Conservation (phyloP, 2,113 vertebrate genomes). For the Lagopus muta region DNA sequence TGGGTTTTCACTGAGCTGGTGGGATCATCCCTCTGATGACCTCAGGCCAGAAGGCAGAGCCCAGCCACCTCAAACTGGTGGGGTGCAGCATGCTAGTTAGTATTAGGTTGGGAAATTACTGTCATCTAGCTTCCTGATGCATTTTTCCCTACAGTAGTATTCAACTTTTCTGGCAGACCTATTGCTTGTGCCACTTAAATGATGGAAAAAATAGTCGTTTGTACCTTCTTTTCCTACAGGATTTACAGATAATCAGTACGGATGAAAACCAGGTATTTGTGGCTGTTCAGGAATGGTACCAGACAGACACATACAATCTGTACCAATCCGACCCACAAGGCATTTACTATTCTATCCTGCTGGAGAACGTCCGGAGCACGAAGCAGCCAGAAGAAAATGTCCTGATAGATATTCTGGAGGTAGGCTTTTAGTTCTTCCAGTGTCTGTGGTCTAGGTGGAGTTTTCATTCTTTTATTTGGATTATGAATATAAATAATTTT, state of each 20-base stretch:
- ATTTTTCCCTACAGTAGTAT: rapidly evolving
- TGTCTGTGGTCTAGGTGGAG: not conserved
- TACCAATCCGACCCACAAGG: slow-evolving; percentile 94
- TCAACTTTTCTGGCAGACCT: not conserved
- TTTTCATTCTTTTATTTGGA: not conserved
- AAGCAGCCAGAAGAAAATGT: slow-evolving; percentile 92
- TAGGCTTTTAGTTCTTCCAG: slow-evolving; percentile 25
- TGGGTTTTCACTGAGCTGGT: not conserved
- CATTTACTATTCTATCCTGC: slow-evolving; percentile 86
- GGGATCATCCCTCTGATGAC: not conserved
- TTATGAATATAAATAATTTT: not conserved
- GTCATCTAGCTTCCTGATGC: not conserved
- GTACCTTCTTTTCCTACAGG: slow-evolving; percentile 73
- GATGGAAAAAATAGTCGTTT: not conserved
- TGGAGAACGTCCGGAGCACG: slow-evolving; percentile 93
- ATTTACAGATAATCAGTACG: slow-evolving; percentile 94
- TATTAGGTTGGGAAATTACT: not conserved
- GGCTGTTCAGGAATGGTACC: slow-evolving; percentile 96
- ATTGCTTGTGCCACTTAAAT: not conserved
- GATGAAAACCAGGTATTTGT: slow-evolving; percentile 95
- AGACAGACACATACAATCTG: slow-evolving; percentile 93
- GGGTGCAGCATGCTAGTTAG: not conserved
- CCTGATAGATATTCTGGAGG: slow-evolving; percentile 94
- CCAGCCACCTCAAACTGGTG: not conserved
- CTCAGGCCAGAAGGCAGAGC: not conserved